Percentiles rank a stretch among this genome's conserved stretches.
Evolutionary conservation across 2,113 vertebrate genomes (phyloP).

Genomic region (Apteryx mantelli): DNA sequence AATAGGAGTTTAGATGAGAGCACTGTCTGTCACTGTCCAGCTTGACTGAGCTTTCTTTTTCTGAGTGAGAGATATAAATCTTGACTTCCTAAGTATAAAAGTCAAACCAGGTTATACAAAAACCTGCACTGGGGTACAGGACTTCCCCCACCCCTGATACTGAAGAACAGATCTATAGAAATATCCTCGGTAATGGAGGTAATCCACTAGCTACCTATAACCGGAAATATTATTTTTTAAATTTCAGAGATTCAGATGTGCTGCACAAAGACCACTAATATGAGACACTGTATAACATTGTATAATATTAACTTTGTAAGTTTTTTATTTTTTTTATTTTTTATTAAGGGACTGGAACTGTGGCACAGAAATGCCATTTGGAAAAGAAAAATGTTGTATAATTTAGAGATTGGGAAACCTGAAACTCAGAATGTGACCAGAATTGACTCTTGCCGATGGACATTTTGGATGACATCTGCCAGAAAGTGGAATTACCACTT

Average conservation of each 20-base stretch:
- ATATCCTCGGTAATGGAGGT: background rate
- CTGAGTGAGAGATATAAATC: background rate
- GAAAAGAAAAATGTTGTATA: background rate
- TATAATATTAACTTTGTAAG: background rate
- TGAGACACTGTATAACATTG: background rate
- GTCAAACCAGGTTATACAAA: background rate
- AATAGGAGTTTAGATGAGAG: background rate
- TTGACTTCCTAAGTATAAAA: background rate
- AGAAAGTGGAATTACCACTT: background rate
- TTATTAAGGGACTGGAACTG: background rate
- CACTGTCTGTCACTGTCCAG: fast-evolving
- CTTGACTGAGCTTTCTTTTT: background rate
- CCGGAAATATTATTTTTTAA: background rate
- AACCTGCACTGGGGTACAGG: background rate
- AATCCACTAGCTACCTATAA: background rate
- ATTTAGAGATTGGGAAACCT: background rate
- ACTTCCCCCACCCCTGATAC: background rate
- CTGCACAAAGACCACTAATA: background rate
- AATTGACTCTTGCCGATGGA: background rate
- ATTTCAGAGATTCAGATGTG: background rate
- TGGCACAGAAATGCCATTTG: background rate
- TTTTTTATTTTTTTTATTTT: too few relatives aligned
- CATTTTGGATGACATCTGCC: background rate
- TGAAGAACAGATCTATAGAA: background rate
- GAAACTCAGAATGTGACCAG: background rate